Evolutionary conservation across 2,888 invertebrate species (phyloP), one percentile per base, ranked within the genome.

Genomic region (Bellardia pandia): DNA sequence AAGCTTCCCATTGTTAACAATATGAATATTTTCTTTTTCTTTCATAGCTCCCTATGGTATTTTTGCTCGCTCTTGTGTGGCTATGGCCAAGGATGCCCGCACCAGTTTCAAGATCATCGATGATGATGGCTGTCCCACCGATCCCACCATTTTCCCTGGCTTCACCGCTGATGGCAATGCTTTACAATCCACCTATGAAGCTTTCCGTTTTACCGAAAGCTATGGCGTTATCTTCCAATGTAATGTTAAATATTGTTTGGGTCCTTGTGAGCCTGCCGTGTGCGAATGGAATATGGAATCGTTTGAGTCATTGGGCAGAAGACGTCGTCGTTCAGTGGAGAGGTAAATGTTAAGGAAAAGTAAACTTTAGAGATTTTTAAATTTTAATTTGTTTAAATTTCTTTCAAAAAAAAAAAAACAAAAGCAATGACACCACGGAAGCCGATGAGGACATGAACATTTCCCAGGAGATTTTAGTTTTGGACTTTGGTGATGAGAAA

Each of bases 171-270:
- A 98, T 91, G 98, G 98, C 84, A 98, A 98, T 93, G 98, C 98
- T 0, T 94, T 98, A 86, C 97, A 98, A 91, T 98, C 98, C 0
- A 95, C 97, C 84, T 98, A 98, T 92, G 98, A 98, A 94, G 98
- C 98, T 0, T 98, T 98, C 95, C 95, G 98, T 92, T 98, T 98
- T 93, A 98, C 98, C 0, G 98, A 98, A 93, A 98, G 98, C 13
- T 98, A 98, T 91, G 98, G 98, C 72, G 98, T 98, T 87, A 98
- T 98, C 93, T 98, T 98, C 96, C 98, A 98, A 93, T 98, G 98
- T 94, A 98, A 98, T 94, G 98, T 98, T 90, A 98, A 98, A 93
- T 98, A 98, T 93, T 98, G 98, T 92, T 95, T 98, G 88, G 98
- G 98, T 92, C 98, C 98, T 89, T 98, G 98, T 92, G 98, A 98